A percentile compares a stretch with the other conserved stretches of the same genome.
Evolutionary conservation across 2,113 vertebrate species (phyloP).

Genomic region (Sus scrofa): DNA sequence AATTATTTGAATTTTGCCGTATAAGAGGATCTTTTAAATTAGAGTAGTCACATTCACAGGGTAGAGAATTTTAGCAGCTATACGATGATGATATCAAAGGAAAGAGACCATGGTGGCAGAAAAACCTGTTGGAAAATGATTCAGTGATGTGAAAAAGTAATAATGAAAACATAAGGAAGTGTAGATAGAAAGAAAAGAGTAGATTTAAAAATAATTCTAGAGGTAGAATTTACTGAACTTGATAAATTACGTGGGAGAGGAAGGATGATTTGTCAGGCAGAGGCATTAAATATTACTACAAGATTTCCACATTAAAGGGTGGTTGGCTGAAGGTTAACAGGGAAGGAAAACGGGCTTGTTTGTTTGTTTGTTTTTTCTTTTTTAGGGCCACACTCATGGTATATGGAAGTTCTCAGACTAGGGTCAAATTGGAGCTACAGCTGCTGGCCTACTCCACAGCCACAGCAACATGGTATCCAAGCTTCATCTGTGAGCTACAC

Average conservation of each 20-base stretch:
- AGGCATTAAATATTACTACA: not conserved
- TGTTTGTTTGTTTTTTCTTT: too few species aligned
- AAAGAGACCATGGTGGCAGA: not conserved
- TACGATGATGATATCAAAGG: not conserved
- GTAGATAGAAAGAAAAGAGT: not conserved
- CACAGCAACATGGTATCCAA: too few species aligned
- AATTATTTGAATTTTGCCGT: not conserved
- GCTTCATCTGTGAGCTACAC: too few species aligned
- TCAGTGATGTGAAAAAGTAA: not conserved
- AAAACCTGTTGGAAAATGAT: not conserved
- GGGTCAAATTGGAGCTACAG: too few species aligned
- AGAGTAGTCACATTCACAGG: not conserved
- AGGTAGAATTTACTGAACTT: not conserved
- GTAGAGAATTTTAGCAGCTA: not conserved
- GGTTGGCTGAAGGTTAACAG: not conserved
- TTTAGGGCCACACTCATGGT: too few species aligned
- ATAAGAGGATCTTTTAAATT: not conserved
- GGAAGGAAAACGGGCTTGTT: not conserved
- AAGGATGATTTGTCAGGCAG: not conserved
- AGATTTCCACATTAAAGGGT: not conserved
- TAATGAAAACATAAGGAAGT: not conserved
- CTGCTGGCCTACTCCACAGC: too few species aligned
- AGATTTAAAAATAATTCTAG: not conserved
- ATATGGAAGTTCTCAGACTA: too few species aligned
- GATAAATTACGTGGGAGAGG: not conserved